These are phyloP conservation scores for Saccostrea glomerata DNA, from an alignment of 1,140 invertebrate species.

Conservation along the genomic window DNA sequence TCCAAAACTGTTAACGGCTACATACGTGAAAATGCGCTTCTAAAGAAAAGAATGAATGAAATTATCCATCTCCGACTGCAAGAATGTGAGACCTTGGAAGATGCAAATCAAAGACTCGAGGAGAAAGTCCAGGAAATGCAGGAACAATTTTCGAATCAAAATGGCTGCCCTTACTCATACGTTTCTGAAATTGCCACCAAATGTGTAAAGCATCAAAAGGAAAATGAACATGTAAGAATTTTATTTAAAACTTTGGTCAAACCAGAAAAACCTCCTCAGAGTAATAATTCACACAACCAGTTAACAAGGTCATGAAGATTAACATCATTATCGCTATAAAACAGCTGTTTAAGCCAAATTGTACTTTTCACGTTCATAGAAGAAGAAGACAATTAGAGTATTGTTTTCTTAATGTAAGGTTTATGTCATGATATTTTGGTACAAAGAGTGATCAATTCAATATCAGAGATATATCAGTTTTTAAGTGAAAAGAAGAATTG, in stretches of 20 bases:
- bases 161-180: constrained; percentile 20
- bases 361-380: too few species aligned
- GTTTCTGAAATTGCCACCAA: neutral
- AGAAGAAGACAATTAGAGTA: too few species aligned
- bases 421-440: too few species aligned
- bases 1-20: neutral
- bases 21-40: neutral
- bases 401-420: too few species aligned
- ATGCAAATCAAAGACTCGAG: neutral
- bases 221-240: constrained; percentile 3
- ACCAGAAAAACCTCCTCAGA: too few species aligned
- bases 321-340: too few species aligned
- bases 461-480: too few species aligned
- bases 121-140: neutral
- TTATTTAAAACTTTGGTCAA: neutral
- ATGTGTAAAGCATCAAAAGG: neutral
- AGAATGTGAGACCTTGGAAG: neutral
- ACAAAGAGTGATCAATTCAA: too few species aligned
- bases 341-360: too few species aligned
- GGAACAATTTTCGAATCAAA: neutral
- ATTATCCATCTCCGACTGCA: constrained; percentile 17
- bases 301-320: too few species aligned
- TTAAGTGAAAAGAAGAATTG: too few species aligned
- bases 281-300: too few species aligned
- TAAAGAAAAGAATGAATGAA: constrained; percentile 18